phyloP scores from a whole-genome alignment of 2,797 vertebrate genomes.

The Eulemur rubriventer region DNA sequence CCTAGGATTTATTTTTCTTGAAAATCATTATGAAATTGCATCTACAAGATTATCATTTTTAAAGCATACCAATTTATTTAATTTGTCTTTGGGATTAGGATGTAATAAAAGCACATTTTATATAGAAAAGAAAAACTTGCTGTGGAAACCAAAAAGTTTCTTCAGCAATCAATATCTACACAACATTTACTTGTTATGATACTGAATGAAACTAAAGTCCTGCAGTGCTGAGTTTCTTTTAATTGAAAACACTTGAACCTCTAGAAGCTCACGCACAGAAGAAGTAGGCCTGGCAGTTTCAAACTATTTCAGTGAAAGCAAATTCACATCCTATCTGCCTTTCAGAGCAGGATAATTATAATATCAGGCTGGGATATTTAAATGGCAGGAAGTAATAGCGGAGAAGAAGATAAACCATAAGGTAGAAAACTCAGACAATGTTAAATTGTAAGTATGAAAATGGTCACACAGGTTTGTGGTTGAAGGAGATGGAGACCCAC shows the following conservation, averaged over 20 bases:
- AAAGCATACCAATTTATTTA: not conserved
- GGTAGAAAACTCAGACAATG: not conserved
- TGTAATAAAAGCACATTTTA: not conserved
- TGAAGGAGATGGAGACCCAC: not conserved
- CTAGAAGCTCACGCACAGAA: not conserved
- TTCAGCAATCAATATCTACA: not conserved
- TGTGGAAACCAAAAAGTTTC: not conserved
- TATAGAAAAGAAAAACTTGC: not conserved
- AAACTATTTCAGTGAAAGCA: not conserved
- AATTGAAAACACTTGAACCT: not conserved
- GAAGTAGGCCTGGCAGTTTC: not conserved
- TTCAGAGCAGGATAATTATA: not conserved
- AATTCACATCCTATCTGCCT: not conserved
- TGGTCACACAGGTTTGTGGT: not conserved
- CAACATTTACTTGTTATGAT: not conserved
- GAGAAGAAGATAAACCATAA: not conserved
- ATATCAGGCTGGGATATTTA: not conserved
- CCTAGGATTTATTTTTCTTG: slow-evolving; percentile 10
- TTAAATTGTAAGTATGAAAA: not conserved
- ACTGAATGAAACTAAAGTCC: not conserved
- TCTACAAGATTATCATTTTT: not conserved
- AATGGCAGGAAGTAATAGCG: not conserved
- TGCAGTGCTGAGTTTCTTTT: not conserved
- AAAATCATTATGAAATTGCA: not conserved
- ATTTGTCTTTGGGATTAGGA: not conserved